These are phyloP conservation scores for Abrostola tripartita DNA, from an alignment of 2,888 invertebrate species.

Conservation along the genomic window DNA sequence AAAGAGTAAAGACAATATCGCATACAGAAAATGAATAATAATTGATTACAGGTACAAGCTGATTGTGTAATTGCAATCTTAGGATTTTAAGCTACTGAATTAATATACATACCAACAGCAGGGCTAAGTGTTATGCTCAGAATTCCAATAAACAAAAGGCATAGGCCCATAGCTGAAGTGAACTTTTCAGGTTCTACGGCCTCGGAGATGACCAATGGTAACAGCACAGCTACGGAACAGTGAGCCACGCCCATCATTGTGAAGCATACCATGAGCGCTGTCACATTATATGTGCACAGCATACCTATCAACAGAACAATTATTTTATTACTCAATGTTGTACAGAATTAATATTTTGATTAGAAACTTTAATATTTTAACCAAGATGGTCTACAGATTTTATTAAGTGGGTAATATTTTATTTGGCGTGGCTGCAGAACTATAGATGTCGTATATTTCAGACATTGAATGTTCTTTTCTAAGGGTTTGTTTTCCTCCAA, in stretches of 20 bases:
- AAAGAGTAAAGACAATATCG: too few species aligned
- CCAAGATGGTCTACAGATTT: too few species aligned
- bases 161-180: slow-evolving; percentile 37
- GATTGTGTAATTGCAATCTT: too few species aligned
- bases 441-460: too few species aligned
- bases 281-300: slow-evolving; percentile 21
- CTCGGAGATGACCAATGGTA: slow-evolving; percentile 34
- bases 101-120: slow-evolving; percentile 28
- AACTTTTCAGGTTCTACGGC: slow-evolving; percentile 36
- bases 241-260: slow-evolving; percentile 29
- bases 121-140: slow-evolving; percentile 32
- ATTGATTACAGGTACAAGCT: too few species aligned
- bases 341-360: too few species aligned
- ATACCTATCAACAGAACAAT: slow-evolving; percentile 17
- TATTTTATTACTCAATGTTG: background rate
- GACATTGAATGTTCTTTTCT: too few species aligned
- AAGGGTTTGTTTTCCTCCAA: too few species aligned
- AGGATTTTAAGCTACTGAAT: background rate
- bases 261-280: slow-evolving; percentile 17
- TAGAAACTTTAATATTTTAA: too few species aligned
- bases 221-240: slow-evolving; percentile 29
- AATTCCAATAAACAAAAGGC: slow-evolving; percentile 11
- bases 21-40: too few species aligned
- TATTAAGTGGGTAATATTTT: too few species aligned
- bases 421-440: too few species aligned